A percentile compares a stretch with the other conserved stretches of the same genome.
phyloP scores from a whole-genome alignment of 2,113 vertebrate genomes.

The Corythaeola cristata region DNA sequence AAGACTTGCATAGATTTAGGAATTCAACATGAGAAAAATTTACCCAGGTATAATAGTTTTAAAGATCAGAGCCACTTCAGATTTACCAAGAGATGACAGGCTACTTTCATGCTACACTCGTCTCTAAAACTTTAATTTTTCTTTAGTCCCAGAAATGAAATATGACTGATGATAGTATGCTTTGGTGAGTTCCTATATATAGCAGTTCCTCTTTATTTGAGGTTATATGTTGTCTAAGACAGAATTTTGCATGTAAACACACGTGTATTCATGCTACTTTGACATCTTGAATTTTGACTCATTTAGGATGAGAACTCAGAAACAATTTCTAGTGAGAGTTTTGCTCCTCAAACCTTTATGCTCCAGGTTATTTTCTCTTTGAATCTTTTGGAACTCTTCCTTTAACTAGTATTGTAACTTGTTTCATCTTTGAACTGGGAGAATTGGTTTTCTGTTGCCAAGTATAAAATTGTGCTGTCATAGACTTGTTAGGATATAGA shows the following conservation, averaged over 20 bases:
- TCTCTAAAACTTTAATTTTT: not conserved
- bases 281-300: not conserved
- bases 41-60: not conserved
- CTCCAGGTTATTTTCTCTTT: not conserved
- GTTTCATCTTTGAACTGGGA: not conserved
- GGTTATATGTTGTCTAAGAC: not conserved
- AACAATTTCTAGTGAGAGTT: not conserved
- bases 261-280: not conserved
- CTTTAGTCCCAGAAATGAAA: not conserved
- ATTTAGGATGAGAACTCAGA: not conserved
- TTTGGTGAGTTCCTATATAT: not conserved
- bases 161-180: not conserved
- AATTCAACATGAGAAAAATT: not conserved
- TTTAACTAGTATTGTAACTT: not conserved
- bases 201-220: not conserved
- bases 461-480: not conserved
- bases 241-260: not conserved
- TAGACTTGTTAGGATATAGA: not conserved
- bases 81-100: not conserved
- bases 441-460: not conserved
- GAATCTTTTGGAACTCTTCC: not conserved
- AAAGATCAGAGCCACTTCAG: not conserved
- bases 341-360: not conserved
- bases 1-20: not conserved
- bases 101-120: not conserved